Conservation (phyloP, 2,888 invertebrate species). For the Geophilus truncorum region DNA sequence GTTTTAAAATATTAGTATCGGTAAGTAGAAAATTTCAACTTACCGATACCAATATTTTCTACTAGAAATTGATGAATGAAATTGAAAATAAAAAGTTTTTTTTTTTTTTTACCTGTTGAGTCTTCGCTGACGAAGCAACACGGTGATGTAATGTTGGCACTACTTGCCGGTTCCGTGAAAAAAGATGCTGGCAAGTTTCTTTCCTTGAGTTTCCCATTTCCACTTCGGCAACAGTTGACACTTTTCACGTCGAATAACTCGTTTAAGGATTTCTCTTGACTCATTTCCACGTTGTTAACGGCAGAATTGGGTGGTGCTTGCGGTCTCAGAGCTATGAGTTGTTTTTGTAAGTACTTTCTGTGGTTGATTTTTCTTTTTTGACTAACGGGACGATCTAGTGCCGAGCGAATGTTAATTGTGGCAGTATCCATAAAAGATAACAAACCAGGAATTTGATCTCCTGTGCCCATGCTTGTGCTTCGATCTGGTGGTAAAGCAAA, state of each 20-base stretch:
- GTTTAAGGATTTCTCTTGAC: not conserved
- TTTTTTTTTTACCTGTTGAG: not conserved
- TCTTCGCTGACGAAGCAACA: not conserved
- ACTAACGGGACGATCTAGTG: not conserved
- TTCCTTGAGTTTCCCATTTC: not conserved
- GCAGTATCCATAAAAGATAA: not conserved
- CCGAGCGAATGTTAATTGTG: not conserved
- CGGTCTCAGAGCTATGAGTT: not conserved
- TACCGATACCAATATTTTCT: too few species aligned
- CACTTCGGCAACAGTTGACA: not conserved
- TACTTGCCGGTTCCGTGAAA: not conserved
- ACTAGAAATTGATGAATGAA: too few species aligned
- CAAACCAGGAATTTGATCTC: not conserved
- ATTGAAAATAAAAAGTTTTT: too few species aligned
- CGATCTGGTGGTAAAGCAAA: too few species aligned
- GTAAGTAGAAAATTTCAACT: too few species aligned
- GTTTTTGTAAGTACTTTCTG: not conserved
- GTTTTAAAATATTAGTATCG: too few species aligned
- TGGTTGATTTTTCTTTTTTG: slow-evolving; percentile 8
- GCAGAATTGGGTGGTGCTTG: not conserved
- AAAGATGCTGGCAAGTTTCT: not conserved
- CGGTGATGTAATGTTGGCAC: not conserved
- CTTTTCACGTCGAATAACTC: not conserved
- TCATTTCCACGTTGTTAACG: not conserved
- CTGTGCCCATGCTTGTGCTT: not conserved